Percentiles rank a stretch among this genome's conserved stretches.
These are phyloP conservation scores for Cephus runcator DNA, from an alignment of 2,888 invertebrate species.

Conservation along the genomic window DNA sequence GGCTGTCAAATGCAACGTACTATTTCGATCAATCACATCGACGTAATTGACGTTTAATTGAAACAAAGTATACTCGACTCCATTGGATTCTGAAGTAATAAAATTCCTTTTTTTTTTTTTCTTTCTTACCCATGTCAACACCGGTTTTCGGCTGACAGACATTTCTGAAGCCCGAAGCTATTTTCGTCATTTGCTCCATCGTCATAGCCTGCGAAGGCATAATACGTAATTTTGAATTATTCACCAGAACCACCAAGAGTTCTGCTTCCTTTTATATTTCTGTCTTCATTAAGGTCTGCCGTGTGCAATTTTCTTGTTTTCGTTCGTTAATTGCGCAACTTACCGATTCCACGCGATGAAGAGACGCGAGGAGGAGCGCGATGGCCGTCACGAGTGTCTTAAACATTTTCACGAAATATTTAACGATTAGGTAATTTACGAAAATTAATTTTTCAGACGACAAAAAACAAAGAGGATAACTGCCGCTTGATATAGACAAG, in stretches of 20 bases:
- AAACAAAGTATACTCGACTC: background rate
- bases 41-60: background rate
- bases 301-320: background rate
- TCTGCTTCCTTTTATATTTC: background rate
- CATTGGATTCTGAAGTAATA: constrained; percentile 15
- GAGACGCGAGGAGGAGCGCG: background rate
- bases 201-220: constrained; percentile 35
- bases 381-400: background rate
- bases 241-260: background rate
- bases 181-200: constrained; percentile 72
- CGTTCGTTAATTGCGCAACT: background rate
- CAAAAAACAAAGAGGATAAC: background rate
- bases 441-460: background rate
- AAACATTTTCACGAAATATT: background rate
- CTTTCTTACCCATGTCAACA: constrained; percentile 68
- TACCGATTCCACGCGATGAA: background rate
- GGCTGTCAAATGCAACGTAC: constrained; percentile 48
- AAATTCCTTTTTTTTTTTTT: constrained; percentile 11
- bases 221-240: background rate
- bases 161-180: constrained; percentile 73
- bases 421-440: background rate
- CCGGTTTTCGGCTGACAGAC: constrained; percentile 74
- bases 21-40: background rate
- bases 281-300: background rate
- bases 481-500: background rate